phyloP scores from a whole-genome alignment of 2,113 vertebrate genomes.

The Actenoides hombroni region DNA sequence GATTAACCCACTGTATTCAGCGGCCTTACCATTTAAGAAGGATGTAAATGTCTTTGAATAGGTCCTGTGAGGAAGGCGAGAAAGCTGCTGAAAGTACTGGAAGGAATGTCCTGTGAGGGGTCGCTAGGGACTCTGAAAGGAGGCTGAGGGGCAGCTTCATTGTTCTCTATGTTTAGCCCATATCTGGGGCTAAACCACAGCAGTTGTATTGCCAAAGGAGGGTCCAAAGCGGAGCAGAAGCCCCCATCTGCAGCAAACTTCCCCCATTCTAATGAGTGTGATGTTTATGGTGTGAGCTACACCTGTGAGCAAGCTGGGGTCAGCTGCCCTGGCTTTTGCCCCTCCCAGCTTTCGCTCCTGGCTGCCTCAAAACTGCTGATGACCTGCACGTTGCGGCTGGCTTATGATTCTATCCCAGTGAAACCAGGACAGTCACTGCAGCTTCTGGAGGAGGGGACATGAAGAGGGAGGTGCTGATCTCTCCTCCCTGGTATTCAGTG shows the following conservation, averaged over 20 bases:
- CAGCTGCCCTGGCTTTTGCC: not conserved
- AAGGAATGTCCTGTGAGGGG: not conserved
- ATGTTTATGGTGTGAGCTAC: not conserved
- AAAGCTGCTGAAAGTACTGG: not conserved
- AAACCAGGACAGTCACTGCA: not conserved
- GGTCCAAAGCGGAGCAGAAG: not conserved
- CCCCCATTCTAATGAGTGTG: not conserved
- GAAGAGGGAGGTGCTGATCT: not conserved
- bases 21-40: not conserved
- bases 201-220: too few relatives aligned
- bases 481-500: not conserved
- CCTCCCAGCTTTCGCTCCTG: not conserved
- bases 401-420: not conserved
- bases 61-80: not conserved
- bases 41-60: not conserved
- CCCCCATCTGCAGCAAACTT: not conserved
- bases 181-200: too few relatives aligned
- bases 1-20: not conserved
- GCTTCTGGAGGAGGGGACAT: not conserved
- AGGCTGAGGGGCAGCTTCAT: not conserved
- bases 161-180: too few relatives aligned
- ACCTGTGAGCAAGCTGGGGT: not conserved
- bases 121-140: too few relatives aligned
- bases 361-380: too few relatives aligned
- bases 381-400: not conserved